Evolutionary conservation across 2,113 vertebrate species (phyloP).

Genomic region (Psilopsiagon aymara): DNA sequence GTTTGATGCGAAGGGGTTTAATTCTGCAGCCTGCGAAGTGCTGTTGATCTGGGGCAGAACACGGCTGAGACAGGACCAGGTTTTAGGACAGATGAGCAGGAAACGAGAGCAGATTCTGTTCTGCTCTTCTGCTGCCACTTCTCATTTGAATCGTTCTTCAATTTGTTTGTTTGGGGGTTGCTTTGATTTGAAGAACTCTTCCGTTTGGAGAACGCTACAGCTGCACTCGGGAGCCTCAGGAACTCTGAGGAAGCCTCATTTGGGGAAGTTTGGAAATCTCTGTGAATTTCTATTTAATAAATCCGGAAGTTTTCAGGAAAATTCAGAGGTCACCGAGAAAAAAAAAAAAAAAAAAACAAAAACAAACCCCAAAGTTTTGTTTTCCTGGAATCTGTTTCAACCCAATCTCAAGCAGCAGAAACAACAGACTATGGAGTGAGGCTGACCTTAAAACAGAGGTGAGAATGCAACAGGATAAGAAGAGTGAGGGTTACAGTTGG

Average conservation of each 20-base stretch:
- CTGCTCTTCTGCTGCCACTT: not conserved
- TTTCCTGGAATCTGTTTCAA: not conserved
- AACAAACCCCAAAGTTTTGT: not conserved
- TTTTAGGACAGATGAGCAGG: not conserved
- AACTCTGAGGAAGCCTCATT: not conserved
- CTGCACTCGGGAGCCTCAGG: not conserved
- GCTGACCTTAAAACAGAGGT: not conserved
- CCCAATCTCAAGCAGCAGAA: not conserved
- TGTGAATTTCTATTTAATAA: constrained; percentile 8
- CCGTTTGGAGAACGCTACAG: not conserved
- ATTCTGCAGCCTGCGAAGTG: not conserved
- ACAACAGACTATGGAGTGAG: not conserved
- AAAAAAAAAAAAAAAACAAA: not conserved
- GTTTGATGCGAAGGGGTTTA: not conserved
- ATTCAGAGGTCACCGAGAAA: not conserved
- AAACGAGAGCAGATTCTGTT: not conserved
- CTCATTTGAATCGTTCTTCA: not conserved
- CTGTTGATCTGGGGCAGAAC: not conserved
- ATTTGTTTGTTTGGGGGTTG: not conserved
- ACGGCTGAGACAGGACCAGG: not conserved
- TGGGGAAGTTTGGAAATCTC: not conserved
- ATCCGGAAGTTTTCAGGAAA: not conserved
- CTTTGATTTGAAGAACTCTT: not conserved
- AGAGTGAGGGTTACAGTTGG: not conserved
- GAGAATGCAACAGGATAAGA: not conserved